Evolutionary conservation across 1,140 invertebrate species (phyloP), one percentile per base, ranked within the genome.

Genomic region (Listronotus oregonensis): DNA sequence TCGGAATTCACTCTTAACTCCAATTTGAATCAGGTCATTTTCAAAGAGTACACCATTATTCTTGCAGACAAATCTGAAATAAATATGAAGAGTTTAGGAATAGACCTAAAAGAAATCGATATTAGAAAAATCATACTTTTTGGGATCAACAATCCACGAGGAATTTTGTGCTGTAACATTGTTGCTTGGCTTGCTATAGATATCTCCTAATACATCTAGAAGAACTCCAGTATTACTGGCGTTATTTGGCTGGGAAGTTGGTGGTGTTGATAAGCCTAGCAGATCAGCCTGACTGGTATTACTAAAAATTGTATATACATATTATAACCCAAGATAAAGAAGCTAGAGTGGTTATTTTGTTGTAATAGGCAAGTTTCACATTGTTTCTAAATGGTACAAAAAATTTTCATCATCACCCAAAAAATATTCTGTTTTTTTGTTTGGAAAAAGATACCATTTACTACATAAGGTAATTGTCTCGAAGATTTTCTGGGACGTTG

Each of bases 11-110:
- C 95, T 94, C 81, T 99, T 99, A 0, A 98, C 94, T 56, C 97
- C 97, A 73, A 99, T 97, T 85, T 99, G 97, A 60, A 99, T 90
- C 47, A 98, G 82, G 75, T 98, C 96, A 83, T 97, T 99, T 83
- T 99, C 97, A 83, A 96, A 99, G 10, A 99, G 84, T 27, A 99
- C 94, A 32, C 97, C 98, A 82, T 96, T 97, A 76, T 95, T 96
- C 84, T 99, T 99, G 80, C 95, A 97, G 47, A 98, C 86, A 79
- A 99, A 97, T 79, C 91, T 94, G 76, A 42, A 82, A 81, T 55
- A 18, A 57, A 10, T 12, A 32, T 57, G 32, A 57, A 49, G 27
- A 6, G n/a, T 34, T 27, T 27, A 27, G 1, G 21, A 3, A 5
- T 27, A 27, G 21, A 27, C 5, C 21, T 27, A 27, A 27, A 27